phyloP scores from a whole-genome alignment of 2,113 vertebrate species.

The Dipodomys merriami region DNA sequence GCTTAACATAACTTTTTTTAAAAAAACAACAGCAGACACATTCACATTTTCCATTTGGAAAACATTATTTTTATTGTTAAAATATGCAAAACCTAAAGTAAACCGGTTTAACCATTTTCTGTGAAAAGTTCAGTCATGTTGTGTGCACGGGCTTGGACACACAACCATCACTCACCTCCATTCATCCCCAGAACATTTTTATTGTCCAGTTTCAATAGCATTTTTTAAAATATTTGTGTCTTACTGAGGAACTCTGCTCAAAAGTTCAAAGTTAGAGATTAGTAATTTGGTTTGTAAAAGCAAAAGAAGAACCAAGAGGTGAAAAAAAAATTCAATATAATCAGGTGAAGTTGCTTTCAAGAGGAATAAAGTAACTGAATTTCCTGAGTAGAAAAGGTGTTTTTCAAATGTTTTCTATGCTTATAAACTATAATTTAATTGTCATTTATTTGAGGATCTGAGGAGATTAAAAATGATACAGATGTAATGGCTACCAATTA shows the following conservation, averaged over 20 bases:
- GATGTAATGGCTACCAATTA: not conserved
- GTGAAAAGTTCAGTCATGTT: not conserved
- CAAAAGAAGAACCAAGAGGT: not conserved
- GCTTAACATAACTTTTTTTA: not conserved
- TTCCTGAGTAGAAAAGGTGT: not conserved
- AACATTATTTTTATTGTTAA: conserved; percentile 34
- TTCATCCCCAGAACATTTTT: not conserved
- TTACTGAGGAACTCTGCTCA: conserved; percentile 39
- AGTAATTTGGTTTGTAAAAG: not conserved
- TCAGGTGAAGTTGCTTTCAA: conserved; percentile 12
- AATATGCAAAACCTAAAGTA: not conserved
- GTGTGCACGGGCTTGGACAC: not conserved
- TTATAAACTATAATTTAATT: conserved; percentile 28
- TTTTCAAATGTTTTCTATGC: not conserved
- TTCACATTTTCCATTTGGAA: not conserved
- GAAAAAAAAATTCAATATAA: not conserved
- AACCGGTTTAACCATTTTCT: not conserved
- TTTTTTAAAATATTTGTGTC: conserved; percentile 50
- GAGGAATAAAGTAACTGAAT: not conserved
- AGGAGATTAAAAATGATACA: not conserved
- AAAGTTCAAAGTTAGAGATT: not conserved
- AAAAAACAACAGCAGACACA: not conserved
- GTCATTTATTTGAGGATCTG: not conserved
- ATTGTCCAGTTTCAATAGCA: not conserved
- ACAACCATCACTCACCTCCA: not conserved